Evolutionary conservation across 2,888 invertebrate genomes (phyloP).

Genomic region (Perizoma flavofasciatum): DNA sequence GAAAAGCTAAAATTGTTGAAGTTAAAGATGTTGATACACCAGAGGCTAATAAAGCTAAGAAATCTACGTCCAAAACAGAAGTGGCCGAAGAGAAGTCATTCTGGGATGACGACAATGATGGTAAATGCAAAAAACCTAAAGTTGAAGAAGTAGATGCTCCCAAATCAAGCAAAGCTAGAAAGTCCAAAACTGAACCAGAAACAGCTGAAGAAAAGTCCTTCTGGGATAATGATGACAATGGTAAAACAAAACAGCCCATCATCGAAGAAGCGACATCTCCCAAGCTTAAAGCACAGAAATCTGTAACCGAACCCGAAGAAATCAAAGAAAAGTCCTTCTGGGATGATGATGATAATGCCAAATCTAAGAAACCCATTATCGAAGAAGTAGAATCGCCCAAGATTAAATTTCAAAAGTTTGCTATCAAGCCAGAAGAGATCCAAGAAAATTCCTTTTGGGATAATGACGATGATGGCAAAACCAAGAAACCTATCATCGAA

Average conservation of each 20-base stretch:
- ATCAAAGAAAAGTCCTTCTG: constrained; percentile 56
- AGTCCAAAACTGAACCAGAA: constrained; percentile 56
- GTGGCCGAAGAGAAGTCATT: constrained; percentile 58
- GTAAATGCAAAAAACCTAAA: constrained; percentile 50
- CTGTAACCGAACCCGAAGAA: constrained; percentile 53
- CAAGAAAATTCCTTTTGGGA: constrained; percentile 62
- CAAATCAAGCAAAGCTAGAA: constrained; percentile 43
- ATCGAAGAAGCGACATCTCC: constrained; percentile 50
- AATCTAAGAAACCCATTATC: constrained; percentile 48
- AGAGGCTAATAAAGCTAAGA: constrained; percentile 42
- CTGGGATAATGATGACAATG: constrained; percentile 64
- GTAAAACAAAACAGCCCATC: constrained; percentile 50
- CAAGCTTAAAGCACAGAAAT: constrained; percentile 45
- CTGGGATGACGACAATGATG: constrained; percentile 63
- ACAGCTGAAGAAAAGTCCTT: constrained; percentile 57
- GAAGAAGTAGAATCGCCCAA: constrained; percentile 56
- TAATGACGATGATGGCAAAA: constrained; percentile 51
- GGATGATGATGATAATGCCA: constrained; percentile 57
- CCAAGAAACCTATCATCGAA: constrained; percentile 46
- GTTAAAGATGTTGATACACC: constrained; percentile 50
- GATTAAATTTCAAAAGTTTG: constrained; percentile 54
- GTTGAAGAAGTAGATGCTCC: constrained; percentile 51
- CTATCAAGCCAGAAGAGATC: constrained; percentile 54
- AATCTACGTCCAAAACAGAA: constrained; percentile 60
- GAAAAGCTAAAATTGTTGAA: constrained; percentile 50